Evolutionary conservation across 2,797 vertebrate genomes (phyloP).

Genomic region (Rhyacichthys aspro): DNA sequence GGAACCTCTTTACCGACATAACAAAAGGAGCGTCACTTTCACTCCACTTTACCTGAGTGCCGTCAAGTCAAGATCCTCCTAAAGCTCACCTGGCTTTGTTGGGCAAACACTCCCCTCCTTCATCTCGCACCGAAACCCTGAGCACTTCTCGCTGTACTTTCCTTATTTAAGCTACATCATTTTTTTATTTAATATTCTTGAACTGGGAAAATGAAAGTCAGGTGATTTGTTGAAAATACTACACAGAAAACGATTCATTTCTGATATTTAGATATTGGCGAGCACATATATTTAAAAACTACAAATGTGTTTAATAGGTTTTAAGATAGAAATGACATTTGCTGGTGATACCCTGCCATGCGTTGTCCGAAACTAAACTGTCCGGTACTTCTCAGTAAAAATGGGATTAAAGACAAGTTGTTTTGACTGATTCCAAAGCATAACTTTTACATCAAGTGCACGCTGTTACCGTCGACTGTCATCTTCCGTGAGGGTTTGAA

Average conservation of each 20-base stretch:
- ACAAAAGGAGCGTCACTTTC: constrained; percentile 54
- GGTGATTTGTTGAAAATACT: constrained; percentile 36
- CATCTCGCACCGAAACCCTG: constrained; percentile 9
- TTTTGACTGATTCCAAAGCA: constrained; percentile 38
- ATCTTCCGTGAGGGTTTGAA: constrained; percentile 56
- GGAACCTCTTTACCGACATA: constrained; percentile 57
- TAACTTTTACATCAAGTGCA: constrained; percentile 43
- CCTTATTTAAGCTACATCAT: constrained; percentile 2
- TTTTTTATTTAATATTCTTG: constrained; percentile 8
- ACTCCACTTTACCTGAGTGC: constrained; percentile 71
- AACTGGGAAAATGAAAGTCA: constrained; percentile 31
- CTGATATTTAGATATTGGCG: too few relatives aligned
- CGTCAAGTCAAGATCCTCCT: constrained; percentile 52
- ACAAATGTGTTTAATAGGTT: too few relatives aligned
- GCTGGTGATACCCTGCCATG: too few relatives aligned
- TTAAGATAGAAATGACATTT: too few relatives aligned
- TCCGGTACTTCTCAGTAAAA: constrained; percentile 1
- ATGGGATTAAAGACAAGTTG: constrained; percentile 8
- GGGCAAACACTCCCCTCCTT: constrained; percentile 62
- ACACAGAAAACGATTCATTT: too few relatives aligned
- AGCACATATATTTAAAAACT: too few relatives aligned
- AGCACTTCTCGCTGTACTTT: constrained; percentile 32
- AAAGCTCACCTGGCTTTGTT: constrained; percentile 77
- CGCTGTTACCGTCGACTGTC: constrained; percentile 59
- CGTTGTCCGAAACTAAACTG: not conserved